These are phyloP conservation scores for Gobio gobio DNA, from an alignment of 2,113 vertebrate genomes.

Conservation along the genomic window DNA sequence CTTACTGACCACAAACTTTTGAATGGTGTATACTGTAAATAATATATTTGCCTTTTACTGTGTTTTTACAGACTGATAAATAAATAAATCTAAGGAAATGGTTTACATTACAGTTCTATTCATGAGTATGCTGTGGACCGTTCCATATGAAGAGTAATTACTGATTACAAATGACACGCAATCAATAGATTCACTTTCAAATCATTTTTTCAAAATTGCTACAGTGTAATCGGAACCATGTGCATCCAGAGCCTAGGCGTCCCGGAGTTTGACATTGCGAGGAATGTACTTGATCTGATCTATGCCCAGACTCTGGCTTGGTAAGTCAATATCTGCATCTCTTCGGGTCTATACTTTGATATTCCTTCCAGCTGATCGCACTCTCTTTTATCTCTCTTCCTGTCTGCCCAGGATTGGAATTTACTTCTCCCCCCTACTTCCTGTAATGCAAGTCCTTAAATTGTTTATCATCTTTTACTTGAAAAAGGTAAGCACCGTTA, in stretches of 20 bases:
- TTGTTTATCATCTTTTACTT: constrained; percentile 88
- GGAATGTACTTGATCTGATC: constrained; percentile 92
- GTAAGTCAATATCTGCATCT: constrained; percentile 67
- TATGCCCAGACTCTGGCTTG: constrained; percentile 92
- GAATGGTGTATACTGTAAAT: background rate
- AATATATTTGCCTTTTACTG: background rate
- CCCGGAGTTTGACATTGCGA: constrained; percentile 92
- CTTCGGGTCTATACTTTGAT: background rate
- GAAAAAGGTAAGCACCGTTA: constrained; percentile 84
- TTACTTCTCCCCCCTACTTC: constrained; percentile 92
- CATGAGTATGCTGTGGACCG: background rate
- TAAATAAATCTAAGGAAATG: constrained; percentile 4
- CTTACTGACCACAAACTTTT: background rate
- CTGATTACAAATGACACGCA: constrained; percentile 7
- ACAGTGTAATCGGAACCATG: constrained; percentile 84
- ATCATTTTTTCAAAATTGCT: constrained; percentile 36
- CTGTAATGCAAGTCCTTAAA: constrained; percentile 87
- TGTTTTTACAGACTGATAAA: background rate
- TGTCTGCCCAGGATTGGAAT: constrained; percentile 86
- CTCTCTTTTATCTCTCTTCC: constrained; percentile 21
- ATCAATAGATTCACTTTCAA: background rate
- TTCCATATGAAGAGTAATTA: background rate
- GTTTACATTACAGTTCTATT: constrained; percentile 5
- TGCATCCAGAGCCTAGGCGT: constrained; percentile 73
- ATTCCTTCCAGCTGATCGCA: constrained; percentile 11